These are phyloP conservation scores for Crocallis elinguaria DNA, from an alignment of 2,888 invertebrate species.

Conservation along the genomic window DNA sequence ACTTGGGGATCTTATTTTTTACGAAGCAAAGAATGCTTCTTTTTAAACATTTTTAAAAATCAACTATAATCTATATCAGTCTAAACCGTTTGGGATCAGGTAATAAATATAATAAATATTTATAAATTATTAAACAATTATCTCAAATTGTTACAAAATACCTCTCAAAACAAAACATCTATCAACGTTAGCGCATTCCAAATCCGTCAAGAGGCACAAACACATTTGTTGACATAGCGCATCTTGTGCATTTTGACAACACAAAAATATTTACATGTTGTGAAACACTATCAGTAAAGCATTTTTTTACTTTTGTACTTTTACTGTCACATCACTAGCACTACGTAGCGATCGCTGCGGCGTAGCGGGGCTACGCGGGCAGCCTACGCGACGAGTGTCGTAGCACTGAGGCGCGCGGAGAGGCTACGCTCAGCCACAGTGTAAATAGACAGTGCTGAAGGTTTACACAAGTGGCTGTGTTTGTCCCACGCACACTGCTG, in stretches of 20 bases:
- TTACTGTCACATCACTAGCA: slow-evolving; percentile 62
- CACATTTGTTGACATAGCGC: slow-evolving; percentile 31
- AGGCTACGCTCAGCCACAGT: slow-evolving; percentile 31
- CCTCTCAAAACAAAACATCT: slow-evolving; percentile 1
- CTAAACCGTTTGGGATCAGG: too few relatives aligned
- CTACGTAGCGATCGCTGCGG: slow-evolving; percentile 52
- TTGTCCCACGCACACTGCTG: slow-evolving; percentile 38
- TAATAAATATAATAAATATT: too few relatives aligned
- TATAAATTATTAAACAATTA: too few relatives aligned
- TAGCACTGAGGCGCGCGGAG: slow-evolving; percentile 76
- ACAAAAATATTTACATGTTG: slow-evolving; percentile 58
- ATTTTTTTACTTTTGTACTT: too few relatives aligned
- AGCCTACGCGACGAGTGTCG: slow-evolving; percentile 75
- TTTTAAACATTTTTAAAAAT: not conserved
- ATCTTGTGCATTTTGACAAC: slow-evolving; percentile 24
- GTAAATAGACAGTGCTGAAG: slow-evolving; percentile 14
- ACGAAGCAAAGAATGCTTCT: too few relatives aligned
- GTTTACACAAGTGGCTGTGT: slow-evolving; percentile 10
- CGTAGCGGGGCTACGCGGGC: slow-evolving; percentile 68
- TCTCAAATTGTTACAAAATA: not conserved
- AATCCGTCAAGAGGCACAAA: slow-evolving; percentile 39
- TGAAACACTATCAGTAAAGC: too few relatives aligned
- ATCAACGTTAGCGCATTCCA: slow-evolving; percentile 25
- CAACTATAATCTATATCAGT: too few relatives aligned
- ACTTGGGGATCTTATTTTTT: not conserved